These are phyloP conservation scores for Hypselothyrea guttata DNA, from an alignment of 2,888 invertebrate genomes.

Conservation along the genomic window DNA sequence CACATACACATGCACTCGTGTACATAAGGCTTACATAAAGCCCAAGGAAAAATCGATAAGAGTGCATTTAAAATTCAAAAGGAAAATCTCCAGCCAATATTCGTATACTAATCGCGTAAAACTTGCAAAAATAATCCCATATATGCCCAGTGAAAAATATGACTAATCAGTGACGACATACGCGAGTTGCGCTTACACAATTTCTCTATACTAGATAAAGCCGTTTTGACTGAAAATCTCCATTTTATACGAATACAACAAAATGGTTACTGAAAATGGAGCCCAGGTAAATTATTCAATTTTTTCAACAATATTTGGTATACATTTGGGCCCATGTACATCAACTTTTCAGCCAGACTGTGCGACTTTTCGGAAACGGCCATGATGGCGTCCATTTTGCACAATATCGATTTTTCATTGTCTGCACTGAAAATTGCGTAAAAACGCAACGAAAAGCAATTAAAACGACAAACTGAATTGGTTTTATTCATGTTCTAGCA, in stretches of 20 bases:
- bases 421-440: slow-evolving; percentile 54
- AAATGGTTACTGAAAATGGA: slow-evolving; percentile 83
- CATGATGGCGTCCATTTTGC: slow-evolving; percentile 81
- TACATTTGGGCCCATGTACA: slow-evolving; percentile 18
- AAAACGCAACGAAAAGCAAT: slow-evolving; percentile 15
- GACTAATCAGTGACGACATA: slow-evolving; percentile 81
- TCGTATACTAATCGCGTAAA: slow-evolving; percentile 15
- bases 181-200: slow-evolving; percentile 77
- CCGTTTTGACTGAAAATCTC: slow-evolving; percentile 18
- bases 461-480: slow-evolving; percentile 4
- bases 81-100: slow-evolving; percentile 29
- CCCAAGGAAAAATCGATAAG: slow-evolving; percentile 72
- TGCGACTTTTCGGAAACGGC: slow-evolving; percentile 54
- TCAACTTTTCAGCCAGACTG: slow-evolving; percentile 37
- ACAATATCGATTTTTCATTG: slow-evolving; percentile 80
- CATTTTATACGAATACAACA: slow-evolving; percentile 30
- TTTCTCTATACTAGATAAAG: slow-evolving; percentile 75
- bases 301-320: slow-evolving; percentile 12
- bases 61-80: slow-evolving; percentile 68
- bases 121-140: slow-evolving; percentile 23
- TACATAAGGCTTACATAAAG: slow-evolving; percentile 68
- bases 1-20: slow-evolving; percentile 44
- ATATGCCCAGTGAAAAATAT: slow-evolving; percentile 61
- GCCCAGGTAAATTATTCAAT: slow-evolving; percentile 78
- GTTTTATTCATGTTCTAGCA: background rate